Percentiles rank a stretch among this genome's conserved stretches.
These are phyloP conservation scores for Villa cingulata DNA, from an alignment of 2,888 invertebrate genomes.

Conservation along the genomic window DNA sequence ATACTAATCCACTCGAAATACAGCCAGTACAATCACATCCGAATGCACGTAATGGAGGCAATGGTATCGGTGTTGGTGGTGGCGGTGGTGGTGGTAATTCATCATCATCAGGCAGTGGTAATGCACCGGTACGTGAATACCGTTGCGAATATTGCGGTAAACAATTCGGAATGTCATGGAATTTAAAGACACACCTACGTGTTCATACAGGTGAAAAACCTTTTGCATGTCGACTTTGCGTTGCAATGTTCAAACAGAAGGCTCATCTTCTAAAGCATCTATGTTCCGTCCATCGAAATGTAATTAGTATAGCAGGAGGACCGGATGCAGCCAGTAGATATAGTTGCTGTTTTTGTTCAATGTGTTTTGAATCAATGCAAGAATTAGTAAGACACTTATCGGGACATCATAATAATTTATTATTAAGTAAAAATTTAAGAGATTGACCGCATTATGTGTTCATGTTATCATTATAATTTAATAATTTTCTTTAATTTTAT, in stretches of 20 bases:
- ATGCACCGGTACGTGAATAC: constrained; percentile 63
- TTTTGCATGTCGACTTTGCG: constrained; percentile 76
- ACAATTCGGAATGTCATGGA: constrained; percentile 88
- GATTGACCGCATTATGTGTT: constrained; percentile 40
- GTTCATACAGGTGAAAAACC: constrained; percentile 84
- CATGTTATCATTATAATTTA: not conserved
- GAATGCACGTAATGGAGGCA: constrained; percentile 11
- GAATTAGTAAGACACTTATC: constrained; percentile 77
- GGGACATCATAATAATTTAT: constrained; percentile 75
- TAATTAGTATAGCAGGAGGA: constrained; percentile 53
- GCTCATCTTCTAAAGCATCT: constrained; percentile 76
- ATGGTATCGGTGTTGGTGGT: constrained; percentile 19
- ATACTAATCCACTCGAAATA: constrained; percentile 14
- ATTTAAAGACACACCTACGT: constrained; percentile 74
- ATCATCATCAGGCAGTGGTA: constrained; percentile 20
- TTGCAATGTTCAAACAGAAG: constrained; percentile 86
- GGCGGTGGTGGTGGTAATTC: constrained; percentile 15
- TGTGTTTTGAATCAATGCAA: constrained; percentile 73
- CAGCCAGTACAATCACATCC: constrained; percentile 15
- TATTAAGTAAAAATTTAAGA: constrained; percentile 75
- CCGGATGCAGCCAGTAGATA: constrained; percentile 64
- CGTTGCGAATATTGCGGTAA: constrained; percentile 81
- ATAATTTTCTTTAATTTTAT: too few species aligned
- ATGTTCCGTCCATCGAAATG: constrained; percentile 78
- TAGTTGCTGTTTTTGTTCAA: constrained; percentile 77